Evolutionary conservation across 1,140 invertebrate species (phyloP).

Genomic region (Chionoecetes opilio): DNA sequence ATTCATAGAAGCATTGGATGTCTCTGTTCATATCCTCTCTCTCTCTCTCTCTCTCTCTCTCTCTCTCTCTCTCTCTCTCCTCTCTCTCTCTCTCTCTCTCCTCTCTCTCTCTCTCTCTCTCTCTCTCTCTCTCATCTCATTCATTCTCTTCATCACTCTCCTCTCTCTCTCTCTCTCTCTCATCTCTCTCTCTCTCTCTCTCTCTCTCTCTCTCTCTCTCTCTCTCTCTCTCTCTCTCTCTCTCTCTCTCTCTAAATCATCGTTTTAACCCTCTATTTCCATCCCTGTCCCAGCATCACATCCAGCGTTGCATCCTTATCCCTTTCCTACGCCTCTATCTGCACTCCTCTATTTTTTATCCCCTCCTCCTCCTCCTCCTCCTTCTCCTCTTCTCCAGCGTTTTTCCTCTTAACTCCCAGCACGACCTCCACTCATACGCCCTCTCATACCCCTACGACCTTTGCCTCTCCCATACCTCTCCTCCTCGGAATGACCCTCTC

Average conservation of each 20-base stretch:
- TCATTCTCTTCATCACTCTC: neutral
- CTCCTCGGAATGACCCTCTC: conserved; percentile 5
- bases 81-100: conserved; percentile 24
- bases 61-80: neutral
- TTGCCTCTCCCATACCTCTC: conserved; percentile 25
- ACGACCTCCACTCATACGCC: conserved; percentile 24
- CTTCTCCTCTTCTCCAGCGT: neutral
- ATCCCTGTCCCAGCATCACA: neutral
- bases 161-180: neutral
- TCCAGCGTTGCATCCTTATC: neutral
- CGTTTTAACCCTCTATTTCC: neutral
- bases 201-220: too few relatives aligned
- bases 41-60: neutral
- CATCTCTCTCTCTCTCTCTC: neutral
- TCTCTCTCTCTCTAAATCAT: neutral
- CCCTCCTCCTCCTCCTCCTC: neutral
- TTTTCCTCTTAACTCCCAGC: conserved; percentile 8
- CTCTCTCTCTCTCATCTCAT: neutral
- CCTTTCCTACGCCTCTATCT: neutral
- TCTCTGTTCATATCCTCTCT: neutral
- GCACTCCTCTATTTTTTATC: too few relatives aligned
- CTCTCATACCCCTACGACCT: conserved; percentile 5
- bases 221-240: too few relatives aligned
- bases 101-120: neutral
- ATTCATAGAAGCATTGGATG: too few relatives aligned